Evolutionary conservation across 2,113 vertebrate species (phyloP), one percentile per base, ranked within the genome.

Genomic region (Isurus oxyrinchus): DNA sequence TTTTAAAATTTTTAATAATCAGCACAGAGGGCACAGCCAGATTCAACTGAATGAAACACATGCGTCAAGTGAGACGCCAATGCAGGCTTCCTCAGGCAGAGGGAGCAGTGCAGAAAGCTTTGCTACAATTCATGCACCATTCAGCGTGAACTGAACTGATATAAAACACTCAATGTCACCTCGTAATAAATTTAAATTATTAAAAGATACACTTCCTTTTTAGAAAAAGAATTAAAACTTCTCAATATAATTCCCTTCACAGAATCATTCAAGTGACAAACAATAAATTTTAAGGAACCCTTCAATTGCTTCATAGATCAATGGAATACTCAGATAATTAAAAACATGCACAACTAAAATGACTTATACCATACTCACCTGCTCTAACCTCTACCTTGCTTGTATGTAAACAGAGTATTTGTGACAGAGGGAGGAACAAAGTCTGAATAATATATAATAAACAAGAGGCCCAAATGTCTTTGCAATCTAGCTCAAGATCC

Each of bases 221-320:
- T 13, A 11, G 35, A 59, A 61, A 93, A 93, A 21, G 11, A 21
- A 49, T 84, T 2, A 84, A 84, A 84, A 57, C 88, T 59, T 93
- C 55, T 61, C 90, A n/a, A 93, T 21, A 35, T 21, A 63, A 63
- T 93, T 63, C 57, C 61, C 90, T 63, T 93, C 90, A 91, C 27
- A 55, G 27, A 59, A 91, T 57, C 87, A 93, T n/a, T 63, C 57
- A 93, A 63, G 90, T 61, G 90, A 93, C 90, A 93, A 63, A 93
- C 61, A 40, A 16, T 93, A 93, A 93, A 63, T 93, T 61, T 63
- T 23, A 63, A 63, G 35, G 31, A 23, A 40, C 7, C 13, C 8
- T 93, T 93, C 8, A 91, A 57, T 19, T 88, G 53, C 25, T 88
- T 88, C 31, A 93, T 40, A 93, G n/a, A 63, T 63, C 90, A 40